Evolutionary conservation across 2,888 invertebrate species (phyloP).

Genomic region (Pseudeuparius sepicola): DNA sequence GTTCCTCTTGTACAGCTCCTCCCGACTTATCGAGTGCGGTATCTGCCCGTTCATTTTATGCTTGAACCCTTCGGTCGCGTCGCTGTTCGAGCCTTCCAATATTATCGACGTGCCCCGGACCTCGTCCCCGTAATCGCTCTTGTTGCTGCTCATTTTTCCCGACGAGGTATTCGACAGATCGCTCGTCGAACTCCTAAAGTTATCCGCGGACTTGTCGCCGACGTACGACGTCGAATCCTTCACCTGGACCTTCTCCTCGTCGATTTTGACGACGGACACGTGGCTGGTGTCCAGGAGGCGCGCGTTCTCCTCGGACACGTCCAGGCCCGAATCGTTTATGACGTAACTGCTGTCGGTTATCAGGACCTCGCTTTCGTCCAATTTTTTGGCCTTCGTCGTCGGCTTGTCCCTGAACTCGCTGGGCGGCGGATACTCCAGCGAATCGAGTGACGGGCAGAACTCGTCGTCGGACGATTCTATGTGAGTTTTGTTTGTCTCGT

Average conservation of each 20-base stretch:
- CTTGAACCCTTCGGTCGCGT: slow-evolving; percentile 32
- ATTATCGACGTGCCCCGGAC: slow-evolving; percentile 39
- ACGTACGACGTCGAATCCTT: slow-evolving; percentile 52
- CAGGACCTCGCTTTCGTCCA: slow-evolving; percentile 80
- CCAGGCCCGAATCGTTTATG: slow-evolving; percentile 55
- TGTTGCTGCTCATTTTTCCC: slow-evolving; percentile 32
- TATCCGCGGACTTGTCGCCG: slow-evolving; percentile 29
- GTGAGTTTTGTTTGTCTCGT: slow-evolving; percentile 62
- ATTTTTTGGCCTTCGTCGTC: slow-evolving; percentile 48
- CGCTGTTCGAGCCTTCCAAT: no score
- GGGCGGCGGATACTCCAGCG: slow-evolving; percentile 52
- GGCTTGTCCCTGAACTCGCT: slow-evolving; percentile 39
- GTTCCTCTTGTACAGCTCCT: slow-evolving; percentile 33
- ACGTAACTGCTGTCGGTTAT: slow-evolving; percentile 64
- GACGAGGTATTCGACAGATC: slow-evolving; percentile 38
- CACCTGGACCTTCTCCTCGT: slow-evolving; percentile 63
- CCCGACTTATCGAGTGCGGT: slow-evolving; percentile 31
- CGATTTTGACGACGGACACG: slow-evolving; percentile 85
- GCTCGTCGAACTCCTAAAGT: slow-evolving; percentile 35
- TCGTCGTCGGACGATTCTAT: slow-evolving; percentile 64
- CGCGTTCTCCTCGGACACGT: slow-evolving; percentile 42
- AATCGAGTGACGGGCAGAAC: slow-evolving; percentile 64
- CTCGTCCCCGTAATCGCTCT: slow-evolving; percentile 39
- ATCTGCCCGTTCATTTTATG: slow-evolving; percentile 43
- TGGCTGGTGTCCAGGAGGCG: slow-evolving; percentile 64